Percentiles rank a stretch among this genome's conserved stretches.
These are phyloP conservation scores for Hyaena hyaena DNA, from an alignment of 2,113 vertebrate species.

Conservation along the genomic window DNA sequence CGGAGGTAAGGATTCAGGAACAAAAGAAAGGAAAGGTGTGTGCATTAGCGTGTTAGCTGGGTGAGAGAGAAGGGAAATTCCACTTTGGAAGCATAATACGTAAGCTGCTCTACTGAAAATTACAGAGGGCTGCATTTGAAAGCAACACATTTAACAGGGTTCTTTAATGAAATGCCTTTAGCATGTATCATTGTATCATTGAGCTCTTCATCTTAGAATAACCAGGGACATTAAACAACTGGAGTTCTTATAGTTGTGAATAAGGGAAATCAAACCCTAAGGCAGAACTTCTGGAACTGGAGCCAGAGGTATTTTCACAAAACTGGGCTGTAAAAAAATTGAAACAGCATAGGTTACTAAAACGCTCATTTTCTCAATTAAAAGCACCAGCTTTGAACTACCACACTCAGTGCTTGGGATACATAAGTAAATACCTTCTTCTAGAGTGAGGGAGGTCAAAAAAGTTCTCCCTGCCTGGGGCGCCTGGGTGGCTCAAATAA, in stretches of 20 bases:
- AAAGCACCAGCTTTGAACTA: neutral
- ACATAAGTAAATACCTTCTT: neutral
- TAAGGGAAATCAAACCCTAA: neutral
- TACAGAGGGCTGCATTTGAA: neutral
- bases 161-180: conserved; percentile 1
- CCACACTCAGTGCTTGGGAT: neutral
- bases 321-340: neutral
- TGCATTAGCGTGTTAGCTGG: fast-evolving
- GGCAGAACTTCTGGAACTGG: neutral
- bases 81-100: neutral
- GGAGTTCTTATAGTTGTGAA: neutral
- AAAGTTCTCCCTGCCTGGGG: neutral
- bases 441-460: neutral
- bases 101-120: neutral
- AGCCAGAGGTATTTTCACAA: neutral
- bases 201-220: neutral
- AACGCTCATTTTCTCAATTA: neutral
- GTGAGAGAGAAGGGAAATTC: neutral
- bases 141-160: neutral
- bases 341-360: neutral
- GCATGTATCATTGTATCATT: neutral
- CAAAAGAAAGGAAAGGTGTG: neutral
- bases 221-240: neutral
- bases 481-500: too few species aligned
- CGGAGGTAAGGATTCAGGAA: neutral